Conservation (phyloP, 2,888 invertebrate genomes). For the Elysia crispata region DNA sequence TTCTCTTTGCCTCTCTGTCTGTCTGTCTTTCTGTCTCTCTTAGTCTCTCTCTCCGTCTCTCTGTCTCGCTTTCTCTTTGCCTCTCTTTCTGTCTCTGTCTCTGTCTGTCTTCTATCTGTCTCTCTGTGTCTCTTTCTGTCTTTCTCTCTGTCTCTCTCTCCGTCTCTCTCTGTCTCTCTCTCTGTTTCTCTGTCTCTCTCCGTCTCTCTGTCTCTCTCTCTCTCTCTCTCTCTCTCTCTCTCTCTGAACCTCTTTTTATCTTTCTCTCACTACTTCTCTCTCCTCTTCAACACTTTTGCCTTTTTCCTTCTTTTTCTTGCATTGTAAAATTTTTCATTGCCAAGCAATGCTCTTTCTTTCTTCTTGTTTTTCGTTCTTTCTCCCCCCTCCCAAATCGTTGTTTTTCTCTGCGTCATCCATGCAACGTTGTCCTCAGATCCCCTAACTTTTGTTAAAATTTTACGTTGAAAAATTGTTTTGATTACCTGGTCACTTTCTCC, state of each 20-base stretch:
- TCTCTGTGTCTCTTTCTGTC: constrained; percentile 26
- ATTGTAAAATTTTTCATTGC: too few relatives aligned
- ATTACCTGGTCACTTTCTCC: too few relatives aligned
- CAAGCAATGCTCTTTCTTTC: background rate
- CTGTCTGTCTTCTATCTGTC: constrained; percentile 19
- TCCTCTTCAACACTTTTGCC: background rate
- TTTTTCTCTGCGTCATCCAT: too few relatives aligned
- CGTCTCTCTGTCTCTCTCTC: constrained; percentile 28
- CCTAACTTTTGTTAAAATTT: too few relatives aligned
- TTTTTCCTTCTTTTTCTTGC: constrained; percentile 6
- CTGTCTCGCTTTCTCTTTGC: background rate
- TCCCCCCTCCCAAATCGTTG: too few relatives aligned
- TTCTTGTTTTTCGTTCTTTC: constrained; percentile 2
- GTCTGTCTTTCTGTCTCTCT: constrained; percentile 18
- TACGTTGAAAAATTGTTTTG: too few relatives aligned
- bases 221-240: background rate
- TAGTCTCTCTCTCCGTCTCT: constrained; percentile 10
- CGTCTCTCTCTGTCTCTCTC: constrained; percentile 27
- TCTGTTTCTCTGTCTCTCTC: constrained; percentile 11
- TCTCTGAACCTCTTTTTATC: background rate
- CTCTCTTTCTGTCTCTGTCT: constrained; percentile 17
- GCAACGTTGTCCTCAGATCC: too few relatives aligned
- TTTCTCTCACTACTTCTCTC: constrained; percentile 6
- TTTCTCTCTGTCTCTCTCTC: constrained; percentile 38
- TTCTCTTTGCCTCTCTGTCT: too few relatives aligned